Evolutionary conservation across 2,888 invertebrate genomes (phyloP).

Genomic region (Campoletis raptor): DNA sequence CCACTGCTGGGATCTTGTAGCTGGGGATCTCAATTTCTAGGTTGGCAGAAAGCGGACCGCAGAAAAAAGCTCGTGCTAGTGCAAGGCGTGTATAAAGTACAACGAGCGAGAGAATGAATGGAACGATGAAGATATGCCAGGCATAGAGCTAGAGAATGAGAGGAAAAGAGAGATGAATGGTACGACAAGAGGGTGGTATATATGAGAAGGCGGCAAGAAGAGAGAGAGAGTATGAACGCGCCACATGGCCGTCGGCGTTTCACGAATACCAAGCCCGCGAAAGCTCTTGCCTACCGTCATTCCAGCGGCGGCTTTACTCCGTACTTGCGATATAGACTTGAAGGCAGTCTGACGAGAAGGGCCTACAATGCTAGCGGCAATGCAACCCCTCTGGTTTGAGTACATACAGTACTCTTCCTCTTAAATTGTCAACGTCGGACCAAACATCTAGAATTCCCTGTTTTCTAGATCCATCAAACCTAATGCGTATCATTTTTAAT

Average conservation of each 20-base stretch:
- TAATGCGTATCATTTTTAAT: not conserved
- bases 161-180: constrained; percentile 10
- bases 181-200: constrained; percentile 12
- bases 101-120: constrained; percentile 26
- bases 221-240: constrained; percentile 51
- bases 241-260: constrained; percentile 77
- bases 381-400: constrained; percentile 22
- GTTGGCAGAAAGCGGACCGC: constrained; percentile 66
- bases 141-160: constrained; percentile 5
- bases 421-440: constrained; percentile 6
- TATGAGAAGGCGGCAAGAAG: constrained; percentile 20
- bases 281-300: constrained; percentile 59
- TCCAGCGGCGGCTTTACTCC: constrained; percentile 42
- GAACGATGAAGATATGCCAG: constrained; percentile 39
- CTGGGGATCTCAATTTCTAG: constrained; percentile 67
- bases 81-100: constrained; percentile 59
- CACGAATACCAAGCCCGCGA: constrained; percentile 73
- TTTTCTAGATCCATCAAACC: not conserved
- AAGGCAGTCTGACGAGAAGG: constrained; percentile 47
- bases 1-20: constrained; percentile 56
- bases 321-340: constrained; percentile 32
- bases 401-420: constrained; percentile 21
- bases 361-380: constrained; percentile 37
- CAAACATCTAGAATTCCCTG: not conserved
- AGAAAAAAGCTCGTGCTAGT: constrained; percentile 50